Evolutionary conservation across 2,113 vertebrate genomes (phyloP), one percentile per base, ranked within the genome.

Genomic region (Xenopus laevis): DNA sequence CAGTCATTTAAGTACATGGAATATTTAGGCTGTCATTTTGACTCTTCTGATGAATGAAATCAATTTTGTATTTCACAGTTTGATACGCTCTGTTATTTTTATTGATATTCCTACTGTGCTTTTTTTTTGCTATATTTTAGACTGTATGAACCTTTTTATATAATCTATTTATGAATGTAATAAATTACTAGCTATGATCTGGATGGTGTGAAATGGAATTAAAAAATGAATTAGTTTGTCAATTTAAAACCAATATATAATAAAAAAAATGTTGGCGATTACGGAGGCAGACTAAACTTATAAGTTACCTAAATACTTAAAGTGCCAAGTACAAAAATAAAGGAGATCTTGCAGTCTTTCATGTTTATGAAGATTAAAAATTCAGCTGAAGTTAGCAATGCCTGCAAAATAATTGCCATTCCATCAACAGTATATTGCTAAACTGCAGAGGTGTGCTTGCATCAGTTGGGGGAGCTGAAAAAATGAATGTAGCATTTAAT

Each of bases 61-160:
- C 58, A 27, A 60, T 60, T 27, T 60, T 60, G 58, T 13, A 60
- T 27, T 60, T 60, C 21, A 21, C 58, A 60, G 58, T 60, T 60
- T 60, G 58, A 60, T 27, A 27, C 58, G 21, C 58, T 23, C 58
- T 55, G 15, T 55, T 55, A 55, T 55, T n/a, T 55, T 55, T 55
- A 55, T 55, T 55, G 53, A 55, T 55, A 18, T 55, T 55, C 17
- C 17, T n/a, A n/a, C 53, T 55, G 53, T 55, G 15, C 17, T 53
- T 53, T n/a, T 27, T 27, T n/a, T n/a, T n/a, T n/a, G 15, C 53
- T 55, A 55, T 9, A 55, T n/a, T 55, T 55, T 55, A 55, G 53
- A 55, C 13, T 55, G 15, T 55, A 16, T 55, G 53, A 55, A 55
- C 53, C 17, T 16, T 55, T 55, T 55, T 55, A 13, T 18, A 55